Conservation (phyloP, 2,113 vertebrate species). For the Indri indri region DNA sequence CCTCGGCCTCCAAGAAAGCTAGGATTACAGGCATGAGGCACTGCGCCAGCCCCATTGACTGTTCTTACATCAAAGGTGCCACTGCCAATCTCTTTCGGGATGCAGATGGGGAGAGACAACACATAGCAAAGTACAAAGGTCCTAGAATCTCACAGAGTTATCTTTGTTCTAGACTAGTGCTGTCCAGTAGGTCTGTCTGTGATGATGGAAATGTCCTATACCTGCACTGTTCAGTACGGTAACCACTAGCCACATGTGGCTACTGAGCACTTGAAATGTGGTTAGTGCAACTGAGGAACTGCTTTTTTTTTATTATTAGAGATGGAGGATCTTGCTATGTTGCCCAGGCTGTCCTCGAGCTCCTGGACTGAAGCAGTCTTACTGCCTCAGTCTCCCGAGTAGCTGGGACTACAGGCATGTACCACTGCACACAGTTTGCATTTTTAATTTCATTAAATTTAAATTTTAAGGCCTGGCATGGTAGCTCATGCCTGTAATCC, state of each 20-base stretch:
- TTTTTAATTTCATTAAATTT: background rate
- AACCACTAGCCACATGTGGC: background rate
- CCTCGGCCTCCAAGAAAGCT: too few species aligned
- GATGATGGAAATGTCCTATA: background rate
- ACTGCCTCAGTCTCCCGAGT: too few species aligned
- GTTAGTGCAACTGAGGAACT: background rate
- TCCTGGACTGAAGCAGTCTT: too few species aligned
- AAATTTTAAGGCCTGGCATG: background rate
- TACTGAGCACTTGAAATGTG: conserved; percentile 21
- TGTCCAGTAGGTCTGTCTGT: conserved; percentile 27
- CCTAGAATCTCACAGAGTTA: conserved; percentile 8
- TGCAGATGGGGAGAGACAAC: background rate
- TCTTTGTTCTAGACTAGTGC: background rate
- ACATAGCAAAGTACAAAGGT: conserved; percentile 28
- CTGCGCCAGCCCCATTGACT: background rate
- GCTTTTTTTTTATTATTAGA: background rate
- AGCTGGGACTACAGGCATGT: too few species aligned
- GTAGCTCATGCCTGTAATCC: too few species aligned
- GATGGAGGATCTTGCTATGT: too few species aligned
- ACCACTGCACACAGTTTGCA: background rate
- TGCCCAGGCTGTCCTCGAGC: too few species aligned
- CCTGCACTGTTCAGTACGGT: background rate
- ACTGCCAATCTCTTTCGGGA: background rate
- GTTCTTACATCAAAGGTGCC: background rate
- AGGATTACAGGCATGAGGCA: too few species aligned